Evolutionary conservation across 1,140 invertebrate genomes (phyloP), one percentile per base, ranked within the genome.

Genomic region (Ceratina australensis): DNA sequence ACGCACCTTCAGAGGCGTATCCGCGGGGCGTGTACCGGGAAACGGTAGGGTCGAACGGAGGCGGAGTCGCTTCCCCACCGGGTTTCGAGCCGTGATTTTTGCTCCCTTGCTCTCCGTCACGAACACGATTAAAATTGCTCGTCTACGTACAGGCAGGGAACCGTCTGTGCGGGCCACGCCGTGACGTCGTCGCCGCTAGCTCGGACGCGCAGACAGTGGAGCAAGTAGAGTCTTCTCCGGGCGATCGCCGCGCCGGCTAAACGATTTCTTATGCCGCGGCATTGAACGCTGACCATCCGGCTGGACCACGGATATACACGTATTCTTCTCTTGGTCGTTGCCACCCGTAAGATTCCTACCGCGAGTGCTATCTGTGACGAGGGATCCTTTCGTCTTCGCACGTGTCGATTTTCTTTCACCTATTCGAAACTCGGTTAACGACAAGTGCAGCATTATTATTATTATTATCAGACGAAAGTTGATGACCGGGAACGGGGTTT

Each of bases 1-100:
- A 54, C 72, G 85, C 72, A 84, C 4, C 64, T 80, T 67, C 64
- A 59, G 72, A 82, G 88, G 88, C 84, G 87, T 86, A 84, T 75
- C 83, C 74, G 22, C 26, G 72, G 77, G 89, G 89, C 88, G 89
- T 83, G 68, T 52, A 78, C 75, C 18, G 18, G 12, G 12, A 50
- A n/a, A 72, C 47, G 61, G 66, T 72, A 52, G 78, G 68, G 47
- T 65, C 60, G 54, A 28, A 4, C 47, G 71, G 78, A 79, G 89
- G 89, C 88, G 89, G 87, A 81, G 84, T 61, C 69, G 5, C 22
- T 20, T 71, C 68, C 81, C 69, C 80, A 76, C 77, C 56, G 56
- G 56, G 49, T 71, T 13, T 33, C 61, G 61, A 28, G 56, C 26
- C 49, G 61, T 72, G 78, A 66, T 74, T 71, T 69, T 66, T 81